Evolutionary conservation across 1,140 invertebrate species (phyloP).

Genomic region (Solenopsis invicta): DNA sequence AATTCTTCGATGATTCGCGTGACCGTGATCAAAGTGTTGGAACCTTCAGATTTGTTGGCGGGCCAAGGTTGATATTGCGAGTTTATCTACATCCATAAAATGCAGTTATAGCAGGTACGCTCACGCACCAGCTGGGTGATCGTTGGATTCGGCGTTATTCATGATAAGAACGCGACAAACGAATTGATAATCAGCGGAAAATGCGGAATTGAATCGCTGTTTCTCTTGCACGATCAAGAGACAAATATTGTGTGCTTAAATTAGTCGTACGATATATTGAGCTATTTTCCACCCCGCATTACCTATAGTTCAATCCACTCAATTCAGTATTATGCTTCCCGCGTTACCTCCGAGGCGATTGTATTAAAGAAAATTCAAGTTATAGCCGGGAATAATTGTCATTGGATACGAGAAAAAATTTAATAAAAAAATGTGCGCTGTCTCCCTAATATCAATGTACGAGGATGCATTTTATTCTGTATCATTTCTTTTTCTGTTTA

Average conservation of each 20-base stretch:
- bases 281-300: not conserved
- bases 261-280: not conserved
- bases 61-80: slow-evolving; percentile 65
- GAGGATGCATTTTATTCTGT: slow-evolving; percentile 26
- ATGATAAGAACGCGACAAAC: slow-evolving; percentile 29
- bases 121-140: not conserved
- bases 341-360: not conserved
- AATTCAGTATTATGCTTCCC: slow-evolving; percentile 3
- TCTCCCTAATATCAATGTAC: slow-evolving; percentile 26
- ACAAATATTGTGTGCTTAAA: slow-evolving; percentile 9
- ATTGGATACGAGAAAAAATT: not conserved
- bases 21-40: slow-evolving; percentile 34
- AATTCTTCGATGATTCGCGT: slow-evolving; percentile 49
- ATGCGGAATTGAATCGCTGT: not conserved
- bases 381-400: not conserved
- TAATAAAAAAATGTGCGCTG: not conserved
- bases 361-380: slow-evolving; percentile 26
- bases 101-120: slow-evolving; percentile 54
- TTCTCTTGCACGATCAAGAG: not conserved
- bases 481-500: not conserved
- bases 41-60: slow-evolving; percentile 45
- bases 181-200: not conserved
- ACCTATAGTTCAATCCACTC: slow-evolving; percentile 4
- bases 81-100: slow-evolving; percentile 67
- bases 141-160: not conserved